phyloP scores from a whole-genome alignment of 2,797 vertebrate genomes.

The Sebastes umbrosus region DNA sequence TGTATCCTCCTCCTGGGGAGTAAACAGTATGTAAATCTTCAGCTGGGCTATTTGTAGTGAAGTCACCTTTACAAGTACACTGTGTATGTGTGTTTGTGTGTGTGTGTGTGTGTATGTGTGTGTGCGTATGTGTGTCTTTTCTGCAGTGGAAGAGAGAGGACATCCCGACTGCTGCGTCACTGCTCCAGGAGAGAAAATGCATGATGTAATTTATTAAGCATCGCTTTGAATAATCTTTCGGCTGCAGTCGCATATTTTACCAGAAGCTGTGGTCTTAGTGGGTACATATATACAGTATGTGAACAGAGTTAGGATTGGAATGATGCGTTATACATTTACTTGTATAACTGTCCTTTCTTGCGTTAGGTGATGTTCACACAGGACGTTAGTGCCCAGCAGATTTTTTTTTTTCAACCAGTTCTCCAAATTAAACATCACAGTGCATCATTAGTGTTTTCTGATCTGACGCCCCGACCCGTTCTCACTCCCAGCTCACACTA shows the following conservation, averaged over 20 bases:
- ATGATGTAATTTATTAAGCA: slow-evolving; percentile 8
- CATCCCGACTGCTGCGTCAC: slow-evolving; percentile 55
- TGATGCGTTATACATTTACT: too few species aligned
- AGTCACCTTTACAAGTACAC: slow-evolving; percentile 59
- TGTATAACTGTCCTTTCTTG: not conserved
- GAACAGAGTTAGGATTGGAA: not conserved
- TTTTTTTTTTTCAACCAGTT: not conserved
- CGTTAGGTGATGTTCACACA: not conserved
- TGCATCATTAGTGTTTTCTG: not conserved
- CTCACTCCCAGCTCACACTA: too few species aligned
- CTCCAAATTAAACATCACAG: not conserved
- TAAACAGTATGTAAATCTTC: slow-evolving; percentile 46
- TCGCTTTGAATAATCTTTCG: not conserved
- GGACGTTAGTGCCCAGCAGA: not conserved
- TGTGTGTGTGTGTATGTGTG: slow-evolving; percentile 1
- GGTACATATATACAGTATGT: not conserved
- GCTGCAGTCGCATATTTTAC: not conserved
- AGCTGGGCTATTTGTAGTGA: slow-evolving; percentile 52
- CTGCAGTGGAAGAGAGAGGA: slow-evolving; percentile 56
- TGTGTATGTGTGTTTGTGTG: not conserved
- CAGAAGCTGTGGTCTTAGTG: not conserved
- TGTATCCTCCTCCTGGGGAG: slow-evolving; percentile 28
- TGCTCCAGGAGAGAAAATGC: slow-evolving; percentile 23
- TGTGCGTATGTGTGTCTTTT: slow-evolving; percentile 1
- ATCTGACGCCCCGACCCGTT: too few species aligned